Conservation (phyloP, 2,113 vertebrate species). For the Nothobranchius furzeri region DNA sequence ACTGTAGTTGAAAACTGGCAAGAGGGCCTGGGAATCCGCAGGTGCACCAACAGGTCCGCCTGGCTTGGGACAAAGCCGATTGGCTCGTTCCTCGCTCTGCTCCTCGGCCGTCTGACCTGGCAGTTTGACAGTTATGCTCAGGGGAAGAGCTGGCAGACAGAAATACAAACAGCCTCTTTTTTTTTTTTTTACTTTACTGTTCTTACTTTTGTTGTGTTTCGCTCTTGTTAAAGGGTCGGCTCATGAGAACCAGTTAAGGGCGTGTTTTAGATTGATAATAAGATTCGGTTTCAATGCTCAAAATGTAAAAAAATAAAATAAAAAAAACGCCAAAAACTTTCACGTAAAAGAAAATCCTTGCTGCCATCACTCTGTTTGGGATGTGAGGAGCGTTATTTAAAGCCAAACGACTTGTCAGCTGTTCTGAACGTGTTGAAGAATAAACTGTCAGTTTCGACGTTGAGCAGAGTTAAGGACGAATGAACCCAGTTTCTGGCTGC, state of each 20-base stretch:
- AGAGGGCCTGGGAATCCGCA: conserved; percentile 71
- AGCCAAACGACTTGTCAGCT: conserved; percentile 24
- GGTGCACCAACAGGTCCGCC: conserved; percentile 70
- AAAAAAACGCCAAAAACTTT: too few relatives aligned
- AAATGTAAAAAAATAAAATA: too few relatives aligned
- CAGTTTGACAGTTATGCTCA: conserved; percentile 60
- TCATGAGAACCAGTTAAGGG: not conserved
- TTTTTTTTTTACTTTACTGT: not conserved
- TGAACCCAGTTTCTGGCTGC: conserved; percentile 33
- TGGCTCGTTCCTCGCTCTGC: conserved; percentile 37
- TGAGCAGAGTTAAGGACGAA: conserved; percentile 32
- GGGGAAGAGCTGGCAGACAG: conserved; percentile 37
- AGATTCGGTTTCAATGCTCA: too few relatives aligned
- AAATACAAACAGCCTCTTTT: not conserved
- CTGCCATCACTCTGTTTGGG: not conserved
- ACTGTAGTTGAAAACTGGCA: conserved; percentile 69
- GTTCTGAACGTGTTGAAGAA: conserved; percentile 22
- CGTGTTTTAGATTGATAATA: too few relatives aligned
- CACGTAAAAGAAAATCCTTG: too few relatives aligned
- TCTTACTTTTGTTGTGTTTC: conserved; percentile 8
- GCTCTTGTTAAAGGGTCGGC: not conserved
- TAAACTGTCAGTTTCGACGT: conserved; percentile 70
- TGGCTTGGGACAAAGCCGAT: conserved; percentile 34
- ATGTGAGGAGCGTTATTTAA: not conserved
- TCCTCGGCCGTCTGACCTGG: conserved; percentile 36